Evolutionary conservation across 2,113 vertebrate species (phyloP).

Genomic region (Lepisosteus oculatus): DNA sequence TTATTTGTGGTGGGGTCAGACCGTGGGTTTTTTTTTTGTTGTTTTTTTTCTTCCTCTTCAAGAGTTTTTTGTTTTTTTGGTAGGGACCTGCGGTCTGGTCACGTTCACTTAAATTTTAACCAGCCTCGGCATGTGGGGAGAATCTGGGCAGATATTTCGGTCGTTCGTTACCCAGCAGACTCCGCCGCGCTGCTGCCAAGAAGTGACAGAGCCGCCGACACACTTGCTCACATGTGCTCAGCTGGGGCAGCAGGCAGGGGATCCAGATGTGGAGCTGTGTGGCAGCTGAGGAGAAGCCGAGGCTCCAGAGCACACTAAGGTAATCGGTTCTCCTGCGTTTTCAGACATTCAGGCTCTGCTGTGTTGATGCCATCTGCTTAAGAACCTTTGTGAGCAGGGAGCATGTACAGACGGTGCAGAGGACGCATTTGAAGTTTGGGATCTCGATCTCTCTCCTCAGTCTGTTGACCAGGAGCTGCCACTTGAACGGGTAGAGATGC

Average conservation of each 20-base stretch:
- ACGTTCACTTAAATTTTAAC: constrained; percentile 42
- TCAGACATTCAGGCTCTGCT: neutral
- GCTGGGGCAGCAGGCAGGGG: constrained; percentile 53
- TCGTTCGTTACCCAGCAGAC: constrained; percentile 50
- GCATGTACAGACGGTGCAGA: neutral
- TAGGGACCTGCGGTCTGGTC: constrained; percentile 55
- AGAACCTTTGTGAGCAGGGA: neutral
- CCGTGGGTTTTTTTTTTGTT: constrained; percentile 38
- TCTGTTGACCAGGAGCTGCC: no score
- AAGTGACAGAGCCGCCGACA: constrained; percentile 55
- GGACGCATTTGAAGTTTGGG: neutral
- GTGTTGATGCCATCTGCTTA: neutral
- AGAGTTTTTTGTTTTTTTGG: constrained; percentile 21
- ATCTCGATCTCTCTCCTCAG: no score
- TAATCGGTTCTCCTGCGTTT: constrained; percentile 21
- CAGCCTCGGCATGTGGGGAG: constrained; percentile 45
- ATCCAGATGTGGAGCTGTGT: constrained; percentile 64
- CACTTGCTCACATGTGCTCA: constrained; percentile 57
- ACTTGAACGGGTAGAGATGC: no score
- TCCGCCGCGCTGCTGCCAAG: constrained; percentile 47
- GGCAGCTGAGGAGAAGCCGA: constrained; percentile 27
- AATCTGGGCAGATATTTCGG: constrained; percentile 47
- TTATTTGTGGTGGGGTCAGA: constrained; percentile 57
- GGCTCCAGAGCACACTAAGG: constrained; percentile 28
- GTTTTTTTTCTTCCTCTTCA: constrained; percentile 11